A percentile compares a stretch with the other conserved stretches of the same genome.
Conservation (phyloP, 2,888 invertebrate species). For the Luperina nickerlii region DNA sequence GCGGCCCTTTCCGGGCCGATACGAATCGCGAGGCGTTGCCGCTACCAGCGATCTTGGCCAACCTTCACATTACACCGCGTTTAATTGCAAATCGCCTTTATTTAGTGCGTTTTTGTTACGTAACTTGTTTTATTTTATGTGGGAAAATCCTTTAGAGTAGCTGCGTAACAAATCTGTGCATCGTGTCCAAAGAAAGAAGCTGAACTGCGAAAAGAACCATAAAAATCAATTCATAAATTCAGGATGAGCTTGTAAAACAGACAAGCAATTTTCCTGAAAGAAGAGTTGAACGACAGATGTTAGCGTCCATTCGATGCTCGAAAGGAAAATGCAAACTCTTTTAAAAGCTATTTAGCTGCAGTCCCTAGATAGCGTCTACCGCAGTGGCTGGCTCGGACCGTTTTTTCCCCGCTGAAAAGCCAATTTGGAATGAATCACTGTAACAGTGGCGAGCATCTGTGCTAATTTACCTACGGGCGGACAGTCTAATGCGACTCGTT, state of each 20-base stretch:
- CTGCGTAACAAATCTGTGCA: not conserved
- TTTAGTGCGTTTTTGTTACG: conserved; percentile 74
- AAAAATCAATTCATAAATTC: conserved; percentile 43
- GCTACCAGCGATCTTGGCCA: conserved; percentile 80
- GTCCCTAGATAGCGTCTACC: conserved; percentile 85
- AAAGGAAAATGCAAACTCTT: conserved; percentile 82
- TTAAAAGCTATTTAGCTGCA: conserved; percentile 86
- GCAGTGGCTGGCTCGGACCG: conserved; percentile 77
- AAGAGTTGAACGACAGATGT: conserved; percentile 64
- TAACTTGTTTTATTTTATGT: conserved; percentile 38
- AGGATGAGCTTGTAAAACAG: conserved; percentile 50
- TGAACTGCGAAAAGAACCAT: not conserved
- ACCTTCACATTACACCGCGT: conserved; percentile 82
- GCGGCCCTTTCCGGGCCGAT: conserved; percentile 80
- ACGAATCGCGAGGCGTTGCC: conserved; percentile 83
- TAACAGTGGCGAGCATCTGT: conserved; percentile 90
- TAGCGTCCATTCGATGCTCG: conserved; percentile 66
- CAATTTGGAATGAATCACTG: conserved; percentile 91
- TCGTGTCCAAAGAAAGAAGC: not conserved
- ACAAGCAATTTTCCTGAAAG: conserved; percentile 48
- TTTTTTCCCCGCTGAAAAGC: conserved; percentile 89
- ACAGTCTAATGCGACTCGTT: conserved; percentile 90
- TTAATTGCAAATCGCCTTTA: conserved; percentile 83
- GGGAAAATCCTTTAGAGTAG: conserved; percentile 5
- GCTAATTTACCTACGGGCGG: conserved; percentile 90